Percentiles rank a stretch among this genome's conserved stretches.
These are phyloP conservation scores for Lamellibrachia satsuma DNA, from an alignment of 2,888 invertebrate genomes.

Conservation along the genomic window DNA sequence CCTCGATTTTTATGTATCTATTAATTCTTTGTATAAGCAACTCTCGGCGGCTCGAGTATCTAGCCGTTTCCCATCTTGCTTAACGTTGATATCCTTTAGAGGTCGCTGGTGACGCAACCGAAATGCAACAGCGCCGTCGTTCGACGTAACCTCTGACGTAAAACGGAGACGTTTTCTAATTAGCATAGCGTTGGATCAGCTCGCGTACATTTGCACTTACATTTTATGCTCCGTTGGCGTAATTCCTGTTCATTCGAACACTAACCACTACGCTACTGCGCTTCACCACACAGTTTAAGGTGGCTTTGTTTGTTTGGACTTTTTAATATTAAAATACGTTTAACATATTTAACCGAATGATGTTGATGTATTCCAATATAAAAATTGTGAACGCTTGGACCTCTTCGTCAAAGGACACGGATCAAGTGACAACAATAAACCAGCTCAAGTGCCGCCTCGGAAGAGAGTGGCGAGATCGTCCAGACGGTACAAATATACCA, in stretches of 20 bases:
- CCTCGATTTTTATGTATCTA: background rate
- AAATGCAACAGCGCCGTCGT: background rate
- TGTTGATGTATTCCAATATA: too few species aligned
- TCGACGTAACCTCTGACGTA: constrained; percentile 3
- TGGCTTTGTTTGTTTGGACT: too few species aligned
- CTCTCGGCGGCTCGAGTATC: background rate
- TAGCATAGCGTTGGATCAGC: background rate
- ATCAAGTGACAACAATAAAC: too few species aligned
- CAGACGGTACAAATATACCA: too few species aligned
- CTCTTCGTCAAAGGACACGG: too few species aligned
- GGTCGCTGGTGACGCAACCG: background rate
- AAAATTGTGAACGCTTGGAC: too few species aligned
- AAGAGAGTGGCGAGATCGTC: too few species aligned
- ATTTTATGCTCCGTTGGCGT: background rate
- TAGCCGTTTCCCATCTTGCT: background rate
- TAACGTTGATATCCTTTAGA: background rate
- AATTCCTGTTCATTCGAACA: background rate
- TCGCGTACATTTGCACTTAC: background rate
- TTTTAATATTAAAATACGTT: too few species aligned
- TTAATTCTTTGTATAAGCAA: background rate
- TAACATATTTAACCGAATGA: too few species aligned
- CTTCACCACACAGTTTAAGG: too few species aligned
- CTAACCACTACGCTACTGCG: too few species aligned
- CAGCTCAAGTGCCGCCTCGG: too few species aligned
- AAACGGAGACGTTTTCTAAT: background rate